phyloP scores from a whole-genome alignment of 2,888 invertebrate genomes.

The Steinernema scapterisci region DNA sequence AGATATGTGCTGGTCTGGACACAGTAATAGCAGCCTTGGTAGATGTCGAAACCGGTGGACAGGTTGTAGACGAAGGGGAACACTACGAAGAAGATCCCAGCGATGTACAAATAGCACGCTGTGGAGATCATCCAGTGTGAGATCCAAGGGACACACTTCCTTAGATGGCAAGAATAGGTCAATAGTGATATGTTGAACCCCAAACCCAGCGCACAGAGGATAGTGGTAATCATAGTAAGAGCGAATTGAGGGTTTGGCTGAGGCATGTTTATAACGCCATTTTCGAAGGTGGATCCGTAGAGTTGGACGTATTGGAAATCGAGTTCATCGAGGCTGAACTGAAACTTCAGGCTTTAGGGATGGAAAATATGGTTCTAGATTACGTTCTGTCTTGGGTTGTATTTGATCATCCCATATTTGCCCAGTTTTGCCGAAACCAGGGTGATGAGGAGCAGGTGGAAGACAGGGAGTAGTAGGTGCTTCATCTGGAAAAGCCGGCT shows the following conservation, averaged over 20 bases:
- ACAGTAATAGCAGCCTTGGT: conserved; percentile 2
- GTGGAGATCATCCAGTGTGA: neutral
- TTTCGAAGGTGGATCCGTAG: neutral
- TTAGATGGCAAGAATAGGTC: neutral
- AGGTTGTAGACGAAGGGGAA: conserved; percentile 1
- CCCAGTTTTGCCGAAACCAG: neutral
- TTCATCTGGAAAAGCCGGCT: no score
- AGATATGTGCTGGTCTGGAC: neutral
- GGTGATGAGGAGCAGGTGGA: neutral
- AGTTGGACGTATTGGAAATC: conserved; percentile 17
- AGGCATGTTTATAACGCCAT: neutral
- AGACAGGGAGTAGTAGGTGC: no score
- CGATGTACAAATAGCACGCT: neutral
- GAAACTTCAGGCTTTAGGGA: neutral
- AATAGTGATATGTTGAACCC: neutral
- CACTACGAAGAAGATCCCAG: neutral
- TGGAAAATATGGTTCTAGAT: neutral
- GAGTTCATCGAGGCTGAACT: conserved; percentile 9
- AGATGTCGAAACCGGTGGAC: conserved; percentile 14
- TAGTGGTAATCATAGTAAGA: neutral
- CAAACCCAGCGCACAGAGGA: neutral
- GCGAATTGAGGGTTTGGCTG: neutral
- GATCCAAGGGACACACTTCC: neutral
- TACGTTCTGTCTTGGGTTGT: conserved; percentile 6
- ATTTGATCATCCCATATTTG: conserved; percentile 14